These are phyloP conservation scores for Rhinogobio ventralis DNA, from an alignment of 2,797 vertebrate genomes.

Conservation along the genomic window DNA sequence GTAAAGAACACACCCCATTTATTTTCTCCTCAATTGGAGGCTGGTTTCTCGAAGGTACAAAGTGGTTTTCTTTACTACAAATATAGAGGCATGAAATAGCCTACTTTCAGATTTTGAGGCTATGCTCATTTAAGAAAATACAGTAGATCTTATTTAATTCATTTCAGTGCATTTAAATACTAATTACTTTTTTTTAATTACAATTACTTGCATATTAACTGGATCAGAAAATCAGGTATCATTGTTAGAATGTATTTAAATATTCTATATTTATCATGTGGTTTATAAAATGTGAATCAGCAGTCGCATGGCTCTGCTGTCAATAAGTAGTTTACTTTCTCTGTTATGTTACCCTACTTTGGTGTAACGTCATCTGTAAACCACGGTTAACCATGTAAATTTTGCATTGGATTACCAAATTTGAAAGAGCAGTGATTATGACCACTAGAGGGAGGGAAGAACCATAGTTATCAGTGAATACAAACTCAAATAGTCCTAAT, in stretches of 20 bases:
- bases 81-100: not conserved
- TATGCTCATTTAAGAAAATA: not conserved
- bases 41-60: not conserved
- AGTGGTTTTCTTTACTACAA: constrained; percentile 13
- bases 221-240: not conserved
- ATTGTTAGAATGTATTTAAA: not conserved
- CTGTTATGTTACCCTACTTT: not conserved
- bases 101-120: not conserved
- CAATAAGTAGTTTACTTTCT: not conserved
- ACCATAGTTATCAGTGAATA: not conserved
- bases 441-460: constrained; percentile 43
- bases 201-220: not conserved
- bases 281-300: constrained; percentile 14
- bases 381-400: not conserved
- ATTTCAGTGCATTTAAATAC: not conserved
- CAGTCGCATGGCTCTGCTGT: not conserved
- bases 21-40: constrained; percentile 37
- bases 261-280: not conserved
- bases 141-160: not conserved
- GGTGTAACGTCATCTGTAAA: not conserved
- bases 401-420: not conserved
- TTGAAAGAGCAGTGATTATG: not conserved
- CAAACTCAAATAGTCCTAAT: not conserved
- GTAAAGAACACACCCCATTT: constrained; percentile 59
- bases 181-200: not conserved